Percentiles rank a stretch among this genome's conserved stretches.
Conservation (phyloP, 2,888 invertebrate genomes). For the Dorcus hopei region DNA sequence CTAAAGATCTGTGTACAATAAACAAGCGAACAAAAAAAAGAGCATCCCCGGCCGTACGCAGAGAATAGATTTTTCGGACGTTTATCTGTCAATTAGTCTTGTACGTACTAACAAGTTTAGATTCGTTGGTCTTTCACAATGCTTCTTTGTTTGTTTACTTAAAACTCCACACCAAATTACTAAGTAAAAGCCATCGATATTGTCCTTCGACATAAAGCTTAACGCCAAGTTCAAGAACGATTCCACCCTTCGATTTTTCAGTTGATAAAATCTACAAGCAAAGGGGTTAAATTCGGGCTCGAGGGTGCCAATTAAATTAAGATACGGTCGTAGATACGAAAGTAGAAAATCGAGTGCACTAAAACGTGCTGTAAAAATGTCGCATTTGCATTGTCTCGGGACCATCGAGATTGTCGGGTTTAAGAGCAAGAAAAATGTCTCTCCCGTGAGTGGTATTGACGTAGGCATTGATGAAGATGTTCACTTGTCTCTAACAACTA, state of each 20-base stretch:
- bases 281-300: slow-evolving; percentile 20
- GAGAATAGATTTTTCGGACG: slow-evolving; percentile 19
- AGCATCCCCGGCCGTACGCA: slow-evolving; percentile 18
- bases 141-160: too few species aligned
- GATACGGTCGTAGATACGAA: not conserved
- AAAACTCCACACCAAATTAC: too few species aligned
- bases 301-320: slow-evolving; percentile 24
- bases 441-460: slow-evolving; percentile 14
- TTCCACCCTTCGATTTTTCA: slow-evolving; percentile 15
- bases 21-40: slow-evolving; percentile 29
- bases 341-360: too few species aligned
- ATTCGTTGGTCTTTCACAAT: too few species aligned
- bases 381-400: too few species aligned
- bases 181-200: too few species aligned
- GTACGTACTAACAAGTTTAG: slow-evolving; percentile 3
- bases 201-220: too few species aligned
- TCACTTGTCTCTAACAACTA: slow-evolving; percentile 7
- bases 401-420: too few species aligned
- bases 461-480: slow-evolving; percentile 22
- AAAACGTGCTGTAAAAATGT: too few species aligned
- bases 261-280: slow-evolving; percentile 21
- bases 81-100: slow-evolving; percentile 27
- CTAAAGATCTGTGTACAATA: slow-evolving; percentile 34
- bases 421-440: slow-evolving; percentile 2
- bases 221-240: too few species aligned